Evolutionary conservation across 1,140 invertebrate species (phyloP).

Genomic region (Pseudomyrmex pallidus): DNA sequence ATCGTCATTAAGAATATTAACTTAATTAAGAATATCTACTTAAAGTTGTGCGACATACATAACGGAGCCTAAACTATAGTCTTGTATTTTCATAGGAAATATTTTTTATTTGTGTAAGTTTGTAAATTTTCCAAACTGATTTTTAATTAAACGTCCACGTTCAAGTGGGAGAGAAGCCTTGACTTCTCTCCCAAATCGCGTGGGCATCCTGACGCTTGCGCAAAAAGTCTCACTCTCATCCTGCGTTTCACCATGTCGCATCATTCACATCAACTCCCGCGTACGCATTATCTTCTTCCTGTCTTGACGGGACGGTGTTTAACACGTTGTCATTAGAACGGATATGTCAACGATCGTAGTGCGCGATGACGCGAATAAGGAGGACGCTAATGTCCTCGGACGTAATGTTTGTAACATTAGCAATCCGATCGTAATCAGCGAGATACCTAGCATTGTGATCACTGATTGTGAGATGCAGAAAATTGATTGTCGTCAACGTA

Average conservation of each 20-base stretch:
- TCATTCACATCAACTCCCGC: slow-evolving; percentile 73
- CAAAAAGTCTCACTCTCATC: slow-evolving; percentile 53
- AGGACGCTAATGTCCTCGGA: slow-evolving; percentile 9
- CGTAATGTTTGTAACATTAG: not conserved
- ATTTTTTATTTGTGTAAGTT: no score
- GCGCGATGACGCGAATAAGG: slow-evolving; percentile 61
- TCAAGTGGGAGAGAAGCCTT: slow-evolving; percentile 26
- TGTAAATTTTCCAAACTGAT: not conserved
- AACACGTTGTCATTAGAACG: slow-evolving; percentile 53
- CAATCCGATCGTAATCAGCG: slow-evolving; percentile 67
- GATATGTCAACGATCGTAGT: slow-evolving; percentile 75
- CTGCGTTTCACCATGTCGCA: slow-evolving; percentile 70
- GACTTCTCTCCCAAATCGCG: slow-evolving; percentile 65
- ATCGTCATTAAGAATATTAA: not conserved
- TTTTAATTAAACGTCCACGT: not conserved
- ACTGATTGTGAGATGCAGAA: slow-evolving; percentile 62
- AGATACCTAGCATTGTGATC: slow-evolving; percentile 73
- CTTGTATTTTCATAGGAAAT: no score
- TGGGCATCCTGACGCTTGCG: slow-evolving; percentile 77
- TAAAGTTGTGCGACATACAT: no score
- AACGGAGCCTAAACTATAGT: no score
- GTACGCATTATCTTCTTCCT: slow-evolving; percentile 62
- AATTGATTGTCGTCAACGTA: slow-evolving; percentile 58
- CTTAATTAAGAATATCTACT: not conserved
- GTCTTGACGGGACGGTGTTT: slow-evolving; percentile 32